Evolutionary conservation across 2,888 invertebrate species (phyloP).

Genomic region (Hirtodrosophila confusa): DNA sequence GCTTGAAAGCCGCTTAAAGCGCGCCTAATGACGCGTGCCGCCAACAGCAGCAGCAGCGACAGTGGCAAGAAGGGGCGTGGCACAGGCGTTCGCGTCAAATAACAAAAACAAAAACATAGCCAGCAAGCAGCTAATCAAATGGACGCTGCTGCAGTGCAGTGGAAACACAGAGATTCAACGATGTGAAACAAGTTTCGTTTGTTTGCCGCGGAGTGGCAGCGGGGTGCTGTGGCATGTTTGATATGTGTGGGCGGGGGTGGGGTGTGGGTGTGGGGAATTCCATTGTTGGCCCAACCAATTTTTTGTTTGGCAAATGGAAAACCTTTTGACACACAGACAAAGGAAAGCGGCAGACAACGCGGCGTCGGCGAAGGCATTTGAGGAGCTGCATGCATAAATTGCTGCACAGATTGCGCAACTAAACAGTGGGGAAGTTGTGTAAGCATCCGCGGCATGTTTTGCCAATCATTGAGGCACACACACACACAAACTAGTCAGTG

Average conservation of each 20-base stretch:
- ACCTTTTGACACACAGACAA: constrained; percentile 74
- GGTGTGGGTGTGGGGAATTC: constrained; percentile 27
- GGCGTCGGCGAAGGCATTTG: constrained; percentile 22
- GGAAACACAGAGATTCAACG: constrained; percentile 48
- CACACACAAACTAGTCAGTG: constrained; percentile 14
- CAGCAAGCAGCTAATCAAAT: constrained; percentile 62
- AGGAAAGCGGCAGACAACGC: constrained; percentile 63
- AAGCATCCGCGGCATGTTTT: constrained; percentile 67
- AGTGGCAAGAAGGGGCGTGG: constrained; percentile 53
- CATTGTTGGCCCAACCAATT: constrained; percentile 56
- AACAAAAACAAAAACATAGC: constrained; percentile 9
- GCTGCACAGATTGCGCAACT: constrained; percentile 60
- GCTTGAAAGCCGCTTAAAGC: constrained; percentile 70
- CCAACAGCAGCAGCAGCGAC: constrained; percentile 26
- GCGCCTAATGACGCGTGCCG: constrained; percentile 78
- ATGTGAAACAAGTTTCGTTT: constrained; percentile 73
- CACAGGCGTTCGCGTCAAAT: constrained; percentile 44
- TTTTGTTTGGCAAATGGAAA: constrained; percentile 66
- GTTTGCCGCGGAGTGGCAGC: constrained; percentile 14
- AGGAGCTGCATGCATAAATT: constrained; percentile 70
- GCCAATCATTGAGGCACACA: constrained; percentile 46
- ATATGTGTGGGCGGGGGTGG: constrained; percentile 12
- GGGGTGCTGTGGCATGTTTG: not conserved
- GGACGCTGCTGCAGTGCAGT: constrained; percentile 43
- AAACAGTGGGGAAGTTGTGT: constrained; percentile 69